phyloP scores from a whole-genome alignment of 2,113 vertebrate species.

The Phrynosoma platyrhinos region DNA sequence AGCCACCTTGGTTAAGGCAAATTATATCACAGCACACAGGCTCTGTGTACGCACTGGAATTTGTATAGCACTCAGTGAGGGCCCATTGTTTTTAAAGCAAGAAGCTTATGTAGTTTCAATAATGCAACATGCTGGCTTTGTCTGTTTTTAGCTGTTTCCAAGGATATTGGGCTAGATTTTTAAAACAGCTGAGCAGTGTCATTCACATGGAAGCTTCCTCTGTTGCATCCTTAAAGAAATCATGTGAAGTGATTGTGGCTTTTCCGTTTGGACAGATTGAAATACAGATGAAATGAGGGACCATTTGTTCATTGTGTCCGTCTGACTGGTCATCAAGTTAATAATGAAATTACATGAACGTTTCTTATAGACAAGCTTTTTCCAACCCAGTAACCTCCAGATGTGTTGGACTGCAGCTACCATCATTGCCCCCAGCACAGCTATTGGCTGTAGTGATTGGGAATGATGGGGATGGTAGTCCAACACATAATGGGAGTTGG shows the following conservation, averaged over 20 bases:
- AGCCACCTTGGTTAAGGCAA: neutral
- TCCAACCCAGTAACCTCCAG: neutral
- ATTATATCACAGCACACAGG: neutral
- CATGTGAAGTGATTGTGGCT: neutral
- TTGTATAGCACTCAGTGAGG: neutral
- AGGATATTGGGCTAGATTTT: neutral
- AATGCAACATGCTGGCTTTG: neutral
- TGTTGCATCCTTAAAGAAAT: neutral
- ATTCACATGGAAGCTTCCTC: neutral
- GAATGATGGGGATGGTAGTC: neutral
- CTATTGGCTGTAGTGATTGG: neutral
- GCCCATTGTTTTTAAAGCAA: neutral
- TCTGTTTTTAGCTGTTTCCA: neutral
- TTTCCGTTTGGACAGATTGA: neutral
- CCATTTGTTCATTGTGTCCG: too few species aligned
- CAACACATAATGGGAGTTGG: neutral
- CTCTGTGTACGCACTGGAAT: neutral
- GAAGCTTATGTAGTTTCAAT: neutral
- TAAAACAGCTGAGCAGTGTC: neutral
- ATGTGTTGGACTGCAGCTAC: neutral
- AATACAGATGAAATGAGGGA: constrained; percentile 2
- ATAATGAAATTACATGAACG: neutral
- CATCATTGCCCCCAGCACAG: neutral
- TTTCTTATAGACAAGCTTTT: neutral
- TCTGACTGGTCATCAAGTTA: neutral